Base-by-base conservation (phyloP, 2,113 vertebrate genomes). In the Cebidichthys violaceus region DNA sequence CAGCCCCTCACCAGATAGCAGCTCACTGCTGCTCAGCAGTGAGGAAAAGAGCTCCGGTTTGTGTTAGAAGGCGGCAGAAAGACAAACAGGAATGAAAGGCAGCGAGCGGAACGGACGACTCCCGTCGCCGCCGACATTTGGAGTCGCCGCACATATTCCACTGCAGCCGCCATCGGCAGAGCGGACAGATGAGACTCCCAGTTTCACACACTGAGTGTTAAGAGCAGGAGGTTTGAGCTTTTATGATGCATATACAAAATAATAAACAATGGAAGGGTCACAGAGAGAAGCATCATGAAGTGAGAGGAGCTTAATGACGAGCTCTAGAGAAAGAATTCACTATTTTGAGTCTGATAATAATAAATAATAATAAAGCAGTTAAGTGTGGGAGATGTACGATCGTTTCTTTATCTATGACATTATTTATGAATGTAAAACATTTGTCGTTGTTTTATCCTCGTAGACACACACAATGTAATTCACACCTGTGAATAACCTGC, bases 221-320 rank as follows among this genome's bases (percentile, higher is more conserved):
- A 45, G 75, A 35, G 64, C 52, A 67, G 41, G 43, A 71, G 11
- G 37, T 55, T 52, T 27, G 66, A 77, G 80, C 15, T 84, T 5
- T 89, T 78, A 70, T 75, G 31, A n/a, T n/a, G 69, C 52, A 57
- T 70, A 55, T 74, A 31, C n/a, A 55, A 84, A 84, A 60, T 54
- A 65, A 39, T 9, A 84, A 84, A 60, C 45, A 65, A 39, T 9
- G 45, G 1, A 61, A 29, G 71, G 74, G 78, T 76, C 82, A 75
- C 1, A 3, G 6, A 31, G 67, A 68, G 67, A 82, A 39, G 62
- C 76, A 9, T 76, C 39, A 2, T 84, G 75, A 85, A 87, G 31
- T 60, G 37, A 52, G 39, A 82, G 43, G 79, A 57, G 64, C 64
- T 86, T 76, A 78, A 78, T 69, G 81, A 59, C 74, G 75, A 55